phyloP scores from a whole-genome alignment of 2,888 invertebrate species.

The Zhengitettix transpicula region DNA sequence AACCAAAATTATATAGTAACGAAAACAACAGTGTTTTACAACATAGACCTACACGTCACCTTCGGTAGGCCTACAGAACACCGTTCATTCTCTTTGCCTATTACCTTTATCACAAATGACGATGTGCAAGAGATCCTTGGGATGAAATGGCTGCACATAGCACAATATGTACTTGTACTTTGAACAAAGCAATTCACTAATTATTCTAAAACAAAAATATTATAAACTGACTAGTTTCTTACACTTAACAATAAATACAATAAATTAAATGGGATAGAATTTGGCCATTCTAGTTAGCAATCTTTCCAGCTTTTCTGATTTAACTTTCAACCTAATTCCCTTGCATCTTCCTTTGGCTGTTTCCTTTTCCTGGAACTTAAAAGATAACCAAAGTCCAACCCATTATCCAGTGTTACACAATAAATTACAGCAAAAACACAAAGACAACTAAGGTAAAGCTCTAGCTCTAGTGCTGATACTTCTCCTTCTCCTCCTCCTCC shows the following conservation, averaged over 20 bases:
- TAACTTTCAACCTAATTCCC: slow-evolving; percentile 13
- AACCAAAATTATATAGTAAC: slow-evolving; percentile 20
- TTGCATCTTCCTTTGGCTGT: slow-evolving; percentile 11
- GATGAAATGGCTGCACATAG: slow-evolving; percentile 15
- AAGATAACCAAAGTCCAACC: slow-evolving; percentile 19
- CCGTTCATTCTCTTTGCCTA: not conserved
- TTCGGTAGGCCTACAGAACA: not conserved
- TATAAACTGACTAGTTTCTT: slow-evolving; percentile 14
- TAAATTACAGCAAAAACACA: slow-evolving; percentile 15
- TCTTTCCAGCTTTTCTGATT: slow-evolving; percentile 13
- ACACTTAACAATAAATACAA: slow-evolving; percentile 15
- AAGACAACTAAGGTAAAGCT: slow-evolving; percentile 15
- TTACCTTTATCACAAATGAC: not conserved
- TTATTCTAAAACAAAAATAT: slow-evolving; percentile 12
- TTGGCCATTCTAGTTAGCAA: slow-evolving; percentile 17
- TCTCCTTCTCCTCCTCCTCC: slow-evolving; percentile 5
- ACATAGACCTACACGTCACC: not conserved
- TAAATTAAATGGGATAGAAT: slow-evolving; percentile 16
- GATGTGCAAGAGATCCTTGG: slow-evolving; percentile 15
- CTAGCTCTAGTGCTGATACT: slow-evolving; percentile 12
- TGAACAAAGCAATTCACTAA: slow-evolving; percentile 12
- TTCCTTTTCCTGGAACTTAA: slow-evolving; percentile 12
- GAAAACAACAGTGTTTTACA: slow-evolving; percentile 9
- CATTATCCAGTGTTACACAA: slow-evolving; percentile 15
- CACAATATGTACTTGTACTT: slow-evolving; percentile 12